Base-by-base conservation (phyloP, 2,113 vertebrate species). In the Rhadina sibilatrix region DNA sequence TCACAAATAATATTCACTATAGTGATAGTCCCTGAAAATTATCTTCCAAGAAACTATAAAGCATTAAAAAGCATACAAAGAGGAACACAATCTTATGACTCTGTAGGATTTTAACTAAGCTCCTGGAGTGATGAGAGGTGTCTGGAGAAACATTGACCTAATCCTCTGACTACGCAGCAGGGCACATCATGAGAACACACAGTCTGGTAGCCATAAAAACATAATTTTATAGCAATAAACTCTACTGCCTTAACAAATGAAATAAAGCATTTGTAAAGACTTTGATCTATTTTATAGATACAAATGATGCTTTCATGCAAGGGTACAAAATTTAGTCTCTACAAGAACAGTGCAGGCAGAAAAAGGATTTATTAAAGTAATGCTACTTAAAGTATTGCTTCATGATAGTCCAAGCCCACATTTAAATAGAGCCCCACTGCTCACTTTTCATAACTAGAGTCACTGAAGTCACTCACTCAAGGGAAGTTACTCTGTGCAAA, bases 261-360 rank as follows among this genome's bases (percentile, higher is more conserved):
- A 96, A 93, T 80, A 74, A 79, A 90, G 25, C 15, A 70, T 59
- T 75, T 83, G 50, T 64, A 19, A 40, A 93, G 86, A 27, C 65
- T 63, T 85, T 66, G 60, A 80, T 83, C 54, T 87, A 75, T 63
- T 74, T 92, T 78, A 94, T 74, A 96, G 95, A 91, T 87, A 93
- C 17, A 86, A 95, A 91, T 16, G 54, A 27, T 70, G 30, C 46
- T 92, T 93, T 94, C 77, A 90, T 40, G 30, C n/a, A 74, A 46
- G 7, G 25, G n/a, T 70, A 80, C 47, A 85, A 83, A 89, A 76
- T 87, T 72, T 47, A 82, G 46, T 66, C 25, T 90, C 75, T 30
- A 44, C 60, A 77, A 87, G 52, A 84, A 52, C 59, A 91, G 31
- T 6, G 1, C 6, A 84, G 33, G 22, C 53, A 93, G 77, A 78